Base-by-base conservation (phyloP, 2,113 vertebrate species). In the Corythornis madagascariensis region DNA sequence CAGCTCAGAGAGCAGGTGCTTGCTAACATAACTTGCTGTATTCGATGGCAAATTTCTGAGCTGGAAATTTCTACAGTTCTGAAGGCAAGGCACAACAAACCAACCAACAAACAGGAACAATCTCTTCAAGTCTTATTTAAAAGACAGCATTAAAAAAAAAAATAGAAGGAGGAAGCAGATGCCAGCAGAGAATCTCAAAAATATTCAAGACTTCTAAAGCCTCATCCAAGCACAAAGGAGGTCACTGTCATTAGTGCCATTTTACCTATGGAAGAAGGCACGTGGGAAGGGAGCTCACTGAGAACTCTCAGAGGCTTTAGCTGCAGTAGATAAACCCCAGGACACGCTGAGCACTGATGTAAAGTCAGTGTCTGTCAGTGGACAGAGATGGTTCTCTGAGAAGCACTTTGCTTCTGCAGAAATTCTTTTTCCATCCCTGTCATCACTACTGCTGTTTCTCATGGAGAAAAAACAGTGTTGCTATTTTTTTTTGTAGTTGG, bases 141-240 rank as follows among this genome's bases (percentile, higher is more conserved):
- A 59, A 47, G 63, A 47, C 21, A 72, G 47, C 31, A 57, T 9
- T 43, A n/a, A 90, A 67, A 47, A 47, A 47, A 48, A 48, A 69
- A 67, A 29, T 19, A 48, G 6, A 4, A 85, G 31, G 19, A 79
- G 14, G 18, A 90, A 82, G 47, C 10, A 59, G 12, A 38, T 42
- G 35, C 21, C 33, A 60, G 16, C 6, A 67, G n/a, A 66, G n/a
- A 6, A 65, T n/a, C 29, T 83, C 35, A 70, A 48, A 71, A 84
- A 50, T 47, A 56, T 19, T 81, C 24, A 28, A 67, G 47, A 48
- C 35, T 47, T 42, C n/a, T 83, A 42, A 63, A 48, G 63, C 35
- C 78, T 74, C 93, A 90, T 42, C 33, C 40, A 80, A 69, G 88
- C 70, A 93, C 84, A 94, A 94, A 89, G 77, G 77, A 89, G 70